Evolutionary conservation across 2,113 vertebrate species (phyloP).

Genomic region (Trichechus manatus): DNA sequence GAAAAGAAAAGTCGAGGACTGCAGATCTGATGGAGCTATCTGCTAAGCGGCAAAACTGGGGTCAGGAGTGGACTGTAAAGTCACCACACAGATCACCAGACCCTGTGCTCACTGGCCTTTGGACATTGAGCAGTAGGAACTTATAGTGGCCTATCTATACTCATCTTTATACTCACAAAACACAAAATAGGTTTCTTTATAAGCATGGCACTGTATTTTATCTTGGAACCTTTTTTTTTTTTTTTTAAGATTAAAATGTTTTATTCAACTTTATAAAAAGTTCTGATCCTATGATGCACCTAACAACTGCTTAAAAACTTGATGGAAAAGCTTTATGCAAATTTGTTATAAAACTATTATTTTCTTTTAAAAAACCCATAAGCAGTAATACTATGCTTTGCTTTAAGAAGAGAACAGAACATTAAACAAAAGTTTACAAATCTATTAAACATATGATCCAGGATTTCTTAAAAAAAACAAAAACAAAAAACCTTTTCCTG

Average conservation of each 20-base stretch:
- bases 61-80: background rate
- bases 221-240: constrained; percentile 5
- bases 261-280: background rate
- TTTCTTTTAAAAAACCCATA: background rate
- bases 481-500: background rate
- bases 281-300: background rate
- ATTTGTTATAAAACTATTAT: background rate
- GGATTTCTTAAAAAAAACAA: background rate
- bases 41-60: background rate
- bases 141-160: background rate
- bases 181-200: background rate
- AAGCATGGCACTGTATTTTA: background rate
- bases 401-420: background rate
- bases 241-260: background rate
- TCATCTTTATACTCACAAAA: background rate
- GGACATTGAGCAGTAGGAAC: background rate
- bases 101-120: background rate
- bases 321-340: constrained; percentile 33
- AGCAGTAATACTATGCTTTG: background rate
- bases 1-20: background rate
- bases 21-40: background rate
- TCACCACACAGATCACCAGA: background rate
- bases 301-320: background rate
- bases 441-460: background rate
- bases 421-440: constrained; percentile 12